Base-by-base conservation (phyloP, 2,888 invertebrate genomes). In the Ceramica pisi region DNA sequence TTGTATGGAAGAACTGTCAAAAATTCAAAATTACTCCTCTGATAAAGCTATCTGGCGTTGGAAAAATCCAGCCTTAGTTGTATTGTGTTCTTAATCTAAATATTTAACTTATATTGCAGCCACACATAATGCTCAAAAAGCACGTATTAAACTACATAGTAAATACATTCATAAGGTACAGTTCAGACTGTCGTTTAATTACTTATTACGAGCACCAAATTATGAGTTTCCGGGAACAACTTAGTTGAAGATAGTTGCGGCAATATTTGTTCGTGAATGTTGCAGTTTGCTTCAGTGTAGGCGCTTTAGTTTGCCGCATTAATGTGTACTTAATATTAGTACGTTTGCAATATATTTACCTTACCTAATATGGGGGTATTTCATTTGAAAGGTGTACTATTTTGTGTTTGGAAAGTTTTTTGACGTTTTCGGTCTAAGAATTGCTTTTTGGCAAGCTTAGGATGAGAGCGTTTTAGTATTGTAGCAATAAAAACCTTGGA, bases 221-320 rank as follows among this genome's bases (percentile, higher is more conserved):
- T 66, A 31, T 50, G 65, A 57, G 48, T 59, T 74, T 41, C 21
- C 10, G 12, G 46, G 10, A 55, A 55, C 16, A 57, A 72, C 44
- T 63, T 61, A 44, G 56, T 71, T 70, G 60, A 65, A 71, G 62
- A 73, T 51, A 60, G 56, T 77, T 35, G 41, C 65, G 59, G 77
- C 77, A 83, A 85, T 82, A 65, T 80, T 77, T 70, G 77, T 41
- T 69, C 7, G 16, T 56, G 65, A 26, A 44, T 70, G 50, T 85
- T 82, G 83, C 83, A 70, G 63, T 70, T 73, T n/a, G 56, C 26
- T 82, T 66, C 3, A 41, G 16, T 48, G 67, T 56, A 83, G 83
- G 83, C 83, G 83, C 63, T 71, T 55, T 14, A 55, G 51, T 46
- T 73, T 55, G 19, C 46, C 35, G 35, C 23, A 50, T 46, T 61